Percentiles rank a stretch among this genome's conserved stretches.
Evolutionary conservation across 2,113 vertebrate genomes (phyloP).

Genomic region (Polypterus senegalus): DNA sequence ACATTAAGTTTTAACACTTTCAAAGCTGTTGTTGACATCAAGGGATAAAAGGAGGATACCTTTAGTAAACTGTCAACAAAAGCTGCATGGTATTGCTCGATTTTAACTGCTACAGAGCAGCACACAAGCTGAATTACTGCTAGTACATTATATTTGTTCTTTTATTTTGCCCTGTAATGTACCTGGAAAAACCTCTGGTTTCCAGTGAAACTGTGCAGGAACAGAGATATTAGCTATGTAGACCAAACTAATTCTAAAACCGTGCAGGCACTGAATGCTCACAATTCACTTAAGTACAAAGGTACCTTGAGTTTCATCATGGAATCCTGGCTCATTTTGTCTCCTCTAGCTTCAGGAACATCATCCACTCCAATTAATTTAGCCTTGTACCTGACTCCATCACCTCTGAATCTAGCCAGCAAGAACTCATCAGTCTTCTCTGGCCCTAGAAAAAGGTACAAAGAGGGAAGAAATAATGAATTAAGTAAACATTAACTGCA

Average conservation of each 20-base stretch:
- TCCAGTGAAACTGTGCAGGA: not conserved
- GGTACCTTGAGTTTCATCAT: conserved; percentile 97
- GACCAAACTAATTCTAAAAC: not conserved
- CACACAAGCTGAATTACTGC: no score
- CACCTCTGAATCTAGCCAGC: conserved; percentile 79
- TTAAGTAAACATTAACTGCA: no score
- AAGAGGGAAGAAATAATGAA: no score
- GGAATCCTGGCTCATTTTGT: conserved; percentile 96
- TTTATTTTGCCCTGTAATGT: no score
- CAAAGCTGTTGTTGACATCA: no score
- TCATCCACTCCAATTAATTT: conserved; percentile 90
- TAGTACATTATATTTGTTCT: no score
- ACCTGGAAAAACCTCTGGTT: not conserved
- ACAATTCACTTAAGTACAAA: not conserved
- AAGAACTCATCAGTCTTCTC: conserved; percentile 89
- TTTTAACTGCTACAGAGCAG: no score
- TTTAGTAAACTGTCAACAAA: no score
- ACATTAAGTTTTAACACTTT: no score
- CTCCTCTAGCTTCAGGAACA: conserved; percentile 77
- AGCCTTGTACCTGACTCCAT: conserved; percentile 87
- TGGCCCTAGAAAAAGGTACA: conserved; percentile 37
- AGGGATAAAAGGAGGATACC: no score
- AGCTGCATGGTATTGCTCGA: no score
- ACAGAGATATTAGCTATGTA: not conserved
- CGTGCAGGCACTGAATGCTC: no score